phyloP scores from a whole-genome alignment of 2,888 invertebrate species.

The Pomacea canaliculata region DNA sequence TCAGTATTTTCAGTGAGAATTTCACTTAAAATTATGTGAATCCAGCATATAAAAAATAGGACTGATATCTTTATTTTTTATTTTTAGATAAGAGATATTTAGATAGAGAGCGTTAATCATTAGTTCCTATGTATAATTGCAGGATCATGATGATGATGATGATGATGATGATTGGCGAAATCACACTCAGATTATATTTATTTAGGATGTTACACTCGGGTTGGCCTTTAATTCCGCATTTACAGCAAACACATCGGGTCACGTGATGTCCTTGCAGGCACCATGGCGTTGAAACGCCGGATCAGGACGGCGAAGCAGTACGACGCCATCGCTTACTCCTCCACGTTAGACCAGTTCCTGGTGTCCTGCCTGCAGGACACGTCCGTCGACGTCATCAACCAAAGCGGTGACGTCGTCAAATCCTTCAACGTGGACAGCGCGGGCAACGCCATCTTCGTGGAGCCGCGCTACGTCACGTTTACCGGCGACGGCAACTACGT shows the following conservation, averaged over 20 bases:
- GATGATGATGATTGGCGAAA: too few relatives aligned
- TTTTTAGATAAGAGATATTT: too few relatives aligned
- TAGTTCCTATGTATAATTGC: too few relatives aligned
- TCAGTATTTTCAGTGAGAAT: too few relatives aligned
- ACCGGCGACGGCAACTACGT: constrained; percentile 49
- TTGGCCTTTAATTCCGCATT: too few relatives aligned
- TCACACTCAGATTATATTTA: too few relatives aligned
- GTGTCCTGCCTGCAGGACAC: constrained; percentile 48
- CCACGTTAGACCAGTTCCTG: constrained; percentile 39
- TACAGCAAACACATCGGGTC: background rate
- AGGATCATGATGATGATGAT: too few relatives aligned
- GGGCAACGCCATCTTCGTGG: constrained; percentile 42
- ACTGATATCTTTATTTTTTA: too few relatives aligned
- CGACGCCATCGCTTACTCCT: constrained; percentile 51
- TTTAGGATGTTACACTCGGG: too few relatives aligned
- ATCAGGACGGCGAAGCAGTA: constrained; percentile 56
- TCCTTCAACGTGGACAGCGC: constrained; percentile 40
- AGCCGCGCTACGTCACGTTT: constrained; percentile 51
- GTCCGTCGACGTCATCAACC: constrained; percentile 49
- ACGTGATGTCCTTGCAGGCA: constrained; percentile 33
- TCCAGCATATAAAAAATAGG: too few relatives aligned
- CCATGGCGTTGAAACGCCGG: constrained; percentile 44
- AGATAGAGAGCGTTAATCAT: too few relatives aligned
- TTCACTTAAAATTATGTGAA: too few relatives aligned
- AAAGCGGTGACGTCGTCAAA: constrained; percentile 46